Evolutionary conservation across 1,140 invertebrate species (phyloP), one percentile per base, ranked within the genome.

Genomic region (Stratiolaelaps scimitus): DNA sequence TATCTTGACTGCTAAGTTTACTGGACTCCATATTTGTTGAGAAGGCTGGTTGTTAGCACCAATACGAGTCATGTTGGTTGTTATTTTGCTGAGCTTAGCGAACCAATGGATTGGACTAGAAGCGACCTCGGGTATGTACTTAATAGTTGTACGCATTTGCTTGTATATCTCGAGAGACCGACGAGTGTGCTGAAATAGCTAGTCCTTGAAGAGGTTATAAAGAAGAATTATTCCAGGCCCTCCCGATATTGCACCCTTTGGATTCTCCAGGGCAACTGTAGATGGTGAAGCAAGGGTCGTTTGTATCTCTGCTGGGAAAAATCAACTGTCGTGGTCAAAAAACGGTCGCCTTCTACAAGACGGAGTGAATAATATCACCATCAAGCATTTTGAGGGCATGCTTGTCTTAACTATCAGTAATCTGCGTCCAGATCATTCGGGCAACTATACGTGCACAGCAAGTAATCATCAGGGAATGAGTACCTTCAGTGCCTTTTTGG

Each of bases 391-490:
- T 15, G 53, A 60, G 2, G 53, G 23, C 15, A 34, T 40, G 19
- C 34, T 66, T 5, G 1, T 43, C 17, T 29, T 68, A 2, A 43
- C 66, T 4, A 68, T 68, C 40, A 46, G 53, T 7, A 20, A n/a
- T 28, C 20, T 68, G 46, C 20, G 45, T 26, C 20, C 30, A 19
- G 45, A 29, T n/a, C 65, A 68, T 56, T 67, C 67, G 23, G 67
- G 67, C n/a, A 68, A 68, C 20, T 68, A 68, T 44, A 53, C 67
- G 13, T 68, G 67, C 44, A 19, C 2, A 1, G 67, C 64, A 13
- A 7, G 19, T 10, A 68, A 64, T 1, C 15, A 28, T 20, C 6
- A 67, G 1, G 53, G 53, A 17, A 5, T 26, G 15, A 60, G 53
- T 23, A 17, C 13, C 23, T 60, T 60, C 10, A 60, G 15, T 15